Evolutionary conservation across 2,888 invertebrate genomes (phyloP), one percentile per base, ranked within the genome.

Genomic region (Brachyptera risi): DNA sequence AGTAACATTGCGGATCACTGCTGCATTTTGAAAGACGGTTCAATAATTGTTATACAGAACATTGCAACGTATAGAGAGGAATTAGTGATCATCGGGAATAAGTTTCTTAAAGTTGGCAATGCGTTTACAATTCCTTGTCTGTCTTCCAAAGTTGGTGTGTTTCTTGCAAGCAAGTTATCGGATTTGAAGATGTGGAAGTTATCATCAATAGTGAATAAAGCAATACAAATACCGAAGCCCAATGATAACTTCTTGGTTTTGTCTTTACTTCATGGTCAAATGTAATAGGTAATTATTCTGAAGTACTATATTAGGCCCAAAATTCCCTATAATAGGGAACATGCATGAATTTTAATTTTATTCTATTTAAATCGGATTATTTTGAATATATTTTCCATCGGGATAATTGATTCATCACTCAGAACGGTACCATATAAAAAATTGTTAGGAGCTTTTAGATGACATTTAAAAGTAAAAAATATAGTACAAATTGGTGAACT

Each of bases 1-100:
- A 27, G n/a, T 4, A 51, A 51, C n/a, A 23, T 27, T 27, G 50
- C 50, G 9, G 50, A 51, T 27, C 24, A 51, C 27, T 51, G 50
- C 27, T 51, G 50, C 50, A 51, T 51, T 51, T 24, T 51, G 19
- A n/a, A 51, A 24, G 31, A 51, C 31, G 50, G 50, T 4, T 24
- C 26, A 7, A 27, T 51, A 15, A 31, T 51, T 27, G 27, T 31
- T n/a, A 24, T 51, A 11, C 3, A 23, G 27, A 51, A 51, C 27
- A 51, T 51, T 17, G 50, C 50, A 27, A 51, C 50, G 11, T 27
- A 11, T 17, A n/a, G 31, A 24, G 24, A 17, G 17, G 15, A 27
- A 15, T 26, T 51, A n/a, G 50, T 51, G 3, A 51, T 51, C n/a
- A 27, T 51, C 19, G 50, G 50, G 9, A 13, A 51, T 27, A 27